Evolutionary conservation across 2,888 invertebrate species (phyloP).

Genomic region (Drosophila birchii): DNA sequence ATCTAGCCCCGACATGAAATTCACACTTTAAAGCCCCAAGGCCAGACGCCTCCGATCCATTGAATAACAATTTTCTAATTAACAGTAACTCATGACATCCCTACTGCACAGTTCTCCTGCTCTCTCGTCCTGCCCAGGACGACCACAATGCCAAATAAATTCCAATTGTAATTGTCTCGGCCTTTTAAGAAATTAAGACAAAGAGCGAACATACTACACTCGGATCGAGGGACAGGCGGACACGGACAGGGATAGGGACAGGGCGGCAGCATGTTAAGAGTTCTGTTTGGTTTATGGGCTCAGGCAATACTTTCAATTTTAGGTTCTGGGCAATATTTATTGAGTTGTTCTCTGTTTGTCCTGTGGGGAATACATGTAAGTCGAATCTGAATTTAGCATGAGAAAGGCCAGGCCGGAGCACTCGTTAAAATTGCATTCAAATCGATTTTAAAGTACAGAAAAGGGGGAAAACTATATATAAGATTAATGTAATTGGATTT

Average conservation of each 20-base stretch:
- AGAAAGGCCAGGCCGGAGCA: constrained; percentile 2
- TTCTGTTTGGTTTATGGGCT: constrained; percentile 37
- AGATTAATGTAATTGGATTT: neutral
- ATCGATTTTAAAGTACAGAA: constrained; percentile 54
- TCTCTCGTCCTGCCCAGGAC: constrained; percentile 4
- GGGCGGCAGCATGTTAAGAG: constrained; percentile 7
- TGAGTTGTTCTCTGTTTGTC: constrained; percentile 42
- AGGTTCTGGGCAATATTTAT: constrained; percentile 63
- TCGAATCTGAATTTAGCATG: constrained; percentile 9
- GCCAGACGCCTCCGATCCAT: constrained; percentile 4
- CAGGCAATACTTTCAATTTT: constrained; percentile 68
- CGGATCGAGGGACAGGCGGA: constrained; percentile 11
- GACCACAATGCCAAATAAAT: constrained; percentile 59
- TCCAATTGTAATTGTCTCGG: constrained; percentile 68
- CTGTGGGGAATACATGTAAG: constrained; percentile 21
- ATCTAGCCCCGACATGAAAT: constrained; percentile 4
- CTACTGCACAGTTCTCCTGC: constrained; percentile 2
- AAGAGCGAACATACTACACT: constrained; percentile 24
- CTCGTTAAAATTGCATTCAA: constrained; percentile 53
- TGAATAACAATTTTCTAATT: constrained; percentile 68
- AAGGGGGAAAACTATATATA: neutral
- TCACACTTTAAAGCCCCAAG: constrained; percentile 12
- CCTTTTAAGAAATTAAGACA: constrained; percentile 54
- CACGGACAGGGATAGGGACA: neutral
- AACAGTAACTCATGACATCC: constrained; percentile 65